phyloP scores from a whole-genome alignment of 2,113 vertebrate species.

The Mesitornis unicolor region DNA sequence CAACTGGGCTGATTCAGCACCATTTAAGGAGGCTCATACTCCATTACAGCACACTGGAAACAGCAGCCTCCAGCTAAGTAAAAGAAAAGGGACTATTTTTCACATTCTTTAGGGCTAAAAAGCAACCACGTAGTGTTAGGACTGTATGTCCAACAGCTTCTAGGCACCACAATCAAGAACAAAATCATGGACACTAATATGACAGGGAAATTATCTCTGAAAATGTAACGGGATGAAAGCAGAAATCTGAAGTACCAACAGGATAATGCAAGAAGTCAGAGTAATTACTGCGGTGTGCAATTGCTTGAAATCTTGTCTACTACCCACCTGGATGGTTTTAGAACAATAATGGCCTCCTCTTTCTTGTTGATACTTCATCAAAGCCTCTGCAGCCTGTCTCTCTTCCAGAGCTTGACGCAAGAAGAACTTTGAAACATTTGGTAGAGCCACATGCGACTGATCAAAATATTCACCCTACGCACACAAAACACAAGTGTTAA shows the following conservation, averaged over 20 bases:
- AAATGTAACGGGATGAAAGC: background rate
- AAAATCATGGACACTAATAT: background rate
- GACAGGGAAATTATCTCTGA: background rate
- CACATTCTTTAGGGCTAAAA: background rate
- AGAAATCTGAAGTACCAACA: background rate
- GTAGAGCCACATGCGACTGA: constrained; percentile 72
- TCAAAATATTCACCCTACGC: constrained; percentile 77
- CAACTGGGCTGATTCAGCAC: background rate
- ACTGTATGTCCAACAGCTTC: background rate
- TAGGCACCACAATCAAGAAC: background rate
- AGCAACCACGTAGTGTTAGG: background rate
- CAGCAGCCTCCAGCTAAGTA: background rate
- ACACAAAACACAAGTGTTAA: background rate
- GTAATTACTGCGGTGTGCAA: background rate
- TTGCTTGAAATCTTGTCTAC: background rate
- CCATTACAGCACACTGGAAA: background rate
- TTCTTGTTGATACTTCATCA: constrained; percentile 75
- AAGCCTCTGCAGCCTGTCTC: constrained; percentile 62
- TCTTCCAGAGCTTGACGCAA: constrained; percentile 69
- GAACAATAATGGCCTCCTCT: constrained; percentile 77
- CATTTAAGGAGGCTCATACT: background rate
- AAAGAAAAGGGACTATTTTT: background rate
- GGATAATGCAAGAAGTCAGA: background rate
- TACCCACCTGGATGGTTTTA: constrained; percentile 72
- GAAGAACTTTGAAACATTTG: constrained; percentile 75